Evolutionary conservation across 1,140 invertebrate genomes (phyloP).

Genomic region (Lasaia peninsularis): DNA sequence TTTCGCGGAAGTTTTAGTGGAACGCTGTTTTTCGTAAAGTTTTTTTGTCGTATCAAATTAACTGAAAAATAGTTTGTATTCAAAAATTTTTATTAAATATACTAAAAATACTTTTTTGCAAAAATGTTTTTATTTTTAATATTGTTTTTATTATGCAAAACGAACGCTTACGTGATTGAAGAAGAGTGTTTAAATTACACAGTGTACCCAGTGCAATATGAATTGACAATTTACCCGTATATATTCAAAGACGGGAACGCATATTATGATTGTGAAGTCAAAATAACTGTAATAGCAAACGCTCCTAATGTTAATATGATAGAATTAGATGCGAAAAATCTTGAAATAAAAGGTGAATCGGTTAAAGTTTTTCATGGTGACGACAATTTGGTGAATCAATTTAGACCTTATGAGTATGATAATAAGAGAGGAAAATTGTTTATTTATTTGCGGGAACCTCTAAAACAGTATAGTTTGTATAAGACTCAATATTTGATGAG

Average conservation of each 20-base stretch:
- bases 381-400: slow-evolving; percentile 45
- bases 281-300: slow-evolving; percentile 59
- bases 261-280: slow-evolving; percentile 55
- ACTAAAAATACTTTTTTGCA: slow-evolving; percentile 20
- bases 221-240: slow-evolving; percentile 53
- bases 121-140: slow-evolving; percentile 36
- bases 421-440: slow-evolving; percentile 45
- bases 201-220: slow-evolving; percentile 67
- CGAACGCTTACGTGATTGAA: slow-evolving; percentile 44
- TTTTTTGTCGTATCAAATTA: neutral
- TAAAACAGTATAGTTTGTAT: slow-evolving; percentile 46
- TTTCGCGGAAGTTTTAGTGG: slow-evolving; percentile 19
- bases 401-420: slow-evolving; percentile 52
- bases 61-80: neutral
- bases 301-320: slow-evolving; percentile 53
- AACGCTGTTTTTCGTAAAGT: neutral
- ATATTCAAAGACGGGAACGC: slow-evolving; percentile 40
- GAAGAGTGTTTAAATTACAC: slow-evolving; percentile 70
- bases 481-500: slow-evolving; percentile 48
- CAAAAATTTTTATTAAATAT: slow-evolving; percentile 4
- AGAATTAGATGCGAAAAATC: slow-evolving; percentile 54
- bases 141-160: slow-evolving; percentile 31
- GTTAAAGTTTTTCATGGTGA: slow-evolving; percentile 45
- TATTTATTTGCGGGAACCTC: slow-evolving; percentile 52
- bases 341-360: slow-evolving; percentile 44